Evolutionary conservation across 2,113 vertebrate genomes (phyloP).

Genomic region (Asarcornis scutulata): DNA sequence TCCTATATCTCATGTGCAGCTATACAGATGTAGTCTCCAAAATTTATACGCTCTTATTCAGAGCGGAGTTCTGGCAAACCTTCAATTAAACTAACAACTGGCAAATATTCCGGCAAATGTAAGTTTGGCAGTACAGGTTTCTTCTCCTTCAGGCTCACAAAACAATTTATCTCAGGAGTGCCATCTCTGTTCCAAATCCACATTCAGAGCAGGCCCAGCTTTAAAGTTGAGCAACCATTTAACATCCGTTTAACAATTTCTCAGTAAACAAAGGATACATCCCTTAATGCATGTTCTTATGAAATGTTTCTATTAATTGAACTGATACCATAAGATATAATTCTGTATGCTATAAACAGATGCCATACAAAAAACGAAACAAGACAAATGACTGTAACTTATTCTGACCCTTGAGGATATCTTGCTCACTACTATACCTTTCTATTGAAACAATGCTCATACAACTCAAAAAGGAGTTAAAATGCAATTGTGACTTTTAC

Average conservation of each 20-base stretch:
- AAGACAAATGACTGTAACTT: not conserved
- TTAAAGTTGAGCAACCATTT: not conserved
- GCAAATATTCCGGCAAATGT: not conserved
- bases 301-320: not conserved
- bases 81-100: not conserved
- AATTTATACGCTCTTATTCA: not conserved
- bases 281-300: not conserved
- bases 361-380: not conserved
- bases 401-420: not conserved
- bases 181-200: not conserved
- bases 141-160: not conserved
- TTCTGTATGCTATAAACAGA: not conserved
- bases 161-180: not conserved
- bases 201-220: not conserved
- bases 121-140: not conserved
- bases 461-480: not conserved
- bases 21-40: not conserved
- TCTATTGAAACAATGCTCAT: not conserved
- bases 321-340: not conserved
- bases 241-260: not conserved
- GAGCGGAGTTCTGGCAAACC: not conserved
- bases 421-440: fast-evolving
- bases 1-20: not conserved
- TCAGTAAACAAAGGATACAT: not conserved
- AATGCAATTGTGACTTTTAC: not conserved